Evolutionary conservation across 2,888 invertebrate species (phyloP).

Genomic region (Pedicia rivosa): DNA sequence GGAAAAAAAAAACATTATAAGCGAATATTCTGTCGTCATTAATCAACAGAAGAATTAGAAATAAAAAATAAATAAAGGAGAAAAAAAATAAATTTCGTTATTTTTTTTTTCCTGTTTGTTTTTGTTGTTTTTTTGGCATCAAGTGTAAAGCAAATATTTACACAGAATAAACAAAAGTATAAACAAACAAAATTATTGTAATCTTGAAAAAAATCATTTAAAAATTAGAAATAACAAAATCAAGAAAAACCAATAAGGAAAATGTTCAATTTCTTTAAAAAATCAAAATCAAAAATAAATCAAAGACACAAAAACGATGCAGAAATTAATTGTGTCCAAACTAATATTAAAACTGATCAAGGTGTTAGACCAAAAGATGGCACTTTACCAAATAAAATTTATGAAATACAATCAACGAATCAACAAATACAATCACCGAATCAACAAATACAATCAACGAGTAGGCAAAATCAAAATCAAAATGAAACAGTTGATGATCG

Average conservation of each 20-base stretch:
- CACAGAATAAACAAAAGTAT: not conserved
- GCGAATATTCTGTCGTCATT: too few species aligned
- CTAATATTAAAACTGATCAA: not conserved
- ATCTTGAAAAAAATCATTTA: constrained; percentile 1
- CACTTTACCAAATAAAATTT: too few species aligned
- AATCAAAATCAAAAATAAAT: constrained; percentile 4
- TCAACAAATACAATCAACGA: not conserved
- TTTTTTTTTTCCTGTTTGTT: not conserved
- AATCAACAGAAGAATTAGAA: too few species aligned
- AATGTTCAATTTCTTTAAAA: constrained; percentile 6
- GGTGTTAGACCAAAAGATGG: not conserved
- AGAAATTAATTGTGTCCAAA: not conserved
- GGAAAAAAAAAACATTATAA: too few species aligned
- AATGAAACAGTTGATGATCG: constrained; percentile 2
- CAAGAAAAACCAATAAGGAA: too few species aligned
- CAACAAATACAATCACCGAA: not conserved
- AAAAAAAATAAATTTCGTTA: not conserved
- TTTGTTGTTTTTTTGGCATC: too few species aligned
- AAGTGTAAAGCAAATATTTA: too few species aligned
- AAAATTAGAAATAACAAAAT: too few species aligned
- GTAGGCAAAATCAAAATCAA: not conserved
- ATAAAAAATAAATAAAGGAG: not conserved
- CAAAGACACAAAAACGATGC: not conserved
- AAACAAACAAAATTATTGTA: not conserved
- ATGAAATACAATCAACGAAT: not conserved